These are phyloP conservation scores for Agrochola lota DNA, from an alignment of 2,888 invertebrate species.

Conservation along the genomic window DNA sequence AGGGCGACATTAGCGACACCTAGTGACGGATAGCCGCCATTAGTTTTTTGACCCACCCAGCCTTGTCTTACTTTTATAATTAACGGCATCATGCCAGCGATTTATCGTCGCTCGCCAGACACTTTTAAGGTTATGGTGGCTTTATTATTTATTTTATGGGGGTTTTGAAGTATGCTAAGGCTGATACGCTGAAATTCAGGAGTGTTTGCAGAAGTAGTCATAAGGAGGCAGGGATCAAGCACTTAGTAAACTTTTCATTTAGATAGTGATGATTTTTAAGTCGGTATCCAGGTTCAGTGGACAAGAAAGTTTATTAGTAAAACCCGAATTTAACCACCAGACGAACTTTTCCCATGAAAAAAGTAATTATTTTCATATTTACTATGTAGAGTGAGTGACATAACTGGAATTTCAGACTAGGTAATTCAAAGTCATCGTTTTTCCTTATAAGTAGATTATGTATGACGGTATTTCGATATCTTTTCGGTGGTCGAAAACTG, in stretches of 20 bases:
- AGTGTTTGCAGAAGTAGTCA: slow-evolving; percentile 4
- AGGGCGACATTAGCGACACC: slow-evolving; percentile 56
- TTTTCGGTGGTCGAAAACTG: neutral
- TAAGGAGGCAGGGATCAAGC: neutral
- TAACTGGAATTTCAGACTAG: too few species aligned
- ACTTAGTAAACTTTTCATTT: neutral
- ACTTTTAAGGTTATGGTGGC: slow-evolving; percentile 49
- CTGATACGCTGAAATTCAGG: slow-evolving; percentile 25
- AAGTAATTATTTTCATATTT: neutral
- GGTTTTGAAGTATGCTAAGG: slow-evolving; percentile 30
- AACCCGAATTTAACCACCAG: neutral
- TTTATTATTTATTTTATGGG: slow-evolving; percentile 52
- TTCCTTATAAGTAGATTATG: too few species aligned
- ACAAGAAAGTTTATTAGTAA: neutral
- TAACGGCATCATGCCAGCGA: slow-evolving; percentile 60
- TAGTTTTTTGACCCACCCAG: slow-evolving; percentile 61
- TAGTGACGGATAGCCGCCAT: slow-evolving; percentile 63
- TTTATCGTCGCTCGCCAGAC: slow-evolving; percentile 58
- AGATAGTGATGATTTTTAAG: neutral
- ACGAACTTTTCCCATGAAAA: too few species aligned
- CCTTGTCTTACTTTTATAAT: slow-evolving; percentile 63
- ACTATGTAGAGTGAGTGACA: too few species aligned
- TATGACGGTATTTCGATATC: neutral
- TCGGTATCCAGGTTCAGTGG: neutral
- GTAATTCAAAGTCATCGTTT: too few species aligned